These are phyloP conservation scores for Rhadinocentrus ornatus DNA, from an alignment of 2,797 vertebrate genomes.

Conservation along the genomic window DNA sequence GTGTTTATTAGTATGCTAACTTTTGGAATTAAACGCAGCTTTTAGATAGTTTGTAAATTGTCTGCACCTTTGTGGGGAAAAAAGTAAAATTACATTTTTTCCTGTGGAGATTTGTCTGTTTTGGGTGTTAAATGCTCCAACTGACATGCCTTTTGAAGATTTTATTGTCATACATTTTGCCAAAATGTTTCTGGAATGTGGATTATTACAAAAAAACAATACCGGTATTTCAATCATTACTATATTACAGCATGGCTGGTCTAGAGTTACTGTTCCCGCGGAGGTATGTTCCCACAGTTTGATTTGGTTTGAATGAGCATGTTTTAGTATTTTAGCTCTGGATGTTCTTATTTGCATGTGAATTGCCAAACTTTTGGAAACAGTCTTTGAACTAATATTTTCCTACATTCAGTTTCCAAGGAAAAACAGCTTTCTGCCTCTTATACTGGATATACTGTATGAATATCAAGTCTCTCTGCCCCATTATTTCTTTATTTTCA, in stretches of 20 bases:
- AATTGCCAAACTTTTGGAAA: slow-evolving; percentile 1
- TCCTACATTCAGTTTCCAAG: not conserved
- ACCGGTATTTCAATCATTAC: slow-evolving; percentile 47
- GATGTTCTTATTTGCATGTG: slow-evolving; percentile 19
- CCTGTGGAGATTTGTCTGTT: not conserved
- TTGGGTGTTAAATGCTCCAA: not conserved
- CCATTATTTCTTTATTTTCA: too few relatives aligned
- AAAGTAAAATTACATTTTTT: not conserved
- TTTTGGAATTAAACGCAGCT: not conserved
- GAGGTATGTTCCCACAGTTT: slow-evolving; percentile 77
- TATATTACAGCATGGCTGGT: slow-evolving; percentile 83
- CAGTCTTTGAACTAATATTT: not conserved
- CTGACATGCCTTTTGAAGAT: not conserved
- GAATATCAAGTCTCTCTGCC: not conserved
- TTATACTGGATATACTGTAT: not conserved
- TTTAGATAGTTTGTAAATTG: not conserved
- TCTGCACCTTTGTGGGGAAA: not conserved
- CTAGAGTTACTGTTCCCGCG: slow-evolving; percentile 83
- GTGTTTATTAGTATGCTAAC: not conserved
- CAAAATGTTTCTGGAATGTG: slow-evolving; percentile 5
- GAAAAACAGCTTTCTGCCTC: not conserved
- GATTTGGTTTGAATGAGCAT: slow-evolving; percentile 27
- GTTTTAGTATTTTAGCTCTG: slow-evolving; percentile 27
- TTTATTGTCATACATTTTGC: not conserved
- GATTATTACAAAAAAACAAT: slow-evolving; percentile 30